Conservation (phyloP, 1,140 invertebrate genomes). For the Atta cephalotes region DNA sequence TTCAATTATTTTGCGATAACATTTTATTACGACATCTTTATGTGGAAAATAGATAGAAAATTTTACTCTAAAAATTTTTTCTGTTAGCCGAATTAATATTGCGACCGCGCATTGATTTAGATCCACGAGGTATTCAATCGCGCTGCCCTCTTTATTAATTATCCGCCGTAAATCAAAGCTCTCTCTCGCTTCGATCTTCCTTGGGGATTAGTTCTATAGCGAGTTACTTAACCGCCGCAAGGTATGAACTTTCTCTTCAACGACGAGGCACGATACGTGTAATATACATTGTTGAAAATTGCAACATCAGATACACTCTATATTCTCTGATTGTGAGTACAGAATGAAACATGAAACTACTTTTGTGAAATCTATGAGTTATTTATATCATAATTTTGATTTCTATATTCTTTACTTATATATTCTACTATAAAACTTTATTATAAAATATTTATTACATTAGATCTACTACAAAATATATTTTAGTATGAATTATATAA, state of each 20-base stretch:
- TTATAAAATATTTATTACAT: background rate
- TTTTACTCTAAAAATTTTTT: background rate
- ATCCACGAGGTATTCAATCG: conserved; percentile 59
- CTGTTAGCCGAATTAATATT: background rate
- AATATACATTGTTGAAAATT: conserved; percentile 53
- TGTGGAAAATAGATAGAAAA: background rate
- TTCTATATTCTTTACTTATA: background rate
- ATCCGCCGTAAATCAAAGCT: conserved; percentile 66
- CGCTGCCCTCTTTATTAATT: conserved; percentile 71
- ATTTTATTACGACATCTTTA: background rate
- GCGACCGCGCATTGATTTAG: background rate
- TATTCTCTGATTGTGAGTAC: background rate
- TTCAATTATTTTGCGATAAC: background rate
- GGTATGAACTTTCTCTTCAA: conserved; percentile 58
- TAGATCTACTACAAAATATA: background rate
- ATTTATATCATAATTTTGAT: background rate
- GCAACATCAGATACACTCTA: background rate
- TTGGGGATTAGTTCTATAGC: conserved; percentile 56
- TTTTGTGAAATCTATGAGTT: background rate
- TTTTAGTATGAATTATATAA: background rate
- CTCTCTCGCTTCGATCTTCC: conserved; percentile 51
- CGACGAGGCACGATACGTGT: conserved; percentile 36
- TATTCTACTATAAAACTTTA: background rate
- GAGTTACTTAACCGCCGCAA: conserved; percentile 58
- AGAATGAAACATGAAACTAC: background rate